phyloP scores from a whole-genome alignment of 2,797 vertebrate genomes.

The Gymnocypris eckloni region DNA sequence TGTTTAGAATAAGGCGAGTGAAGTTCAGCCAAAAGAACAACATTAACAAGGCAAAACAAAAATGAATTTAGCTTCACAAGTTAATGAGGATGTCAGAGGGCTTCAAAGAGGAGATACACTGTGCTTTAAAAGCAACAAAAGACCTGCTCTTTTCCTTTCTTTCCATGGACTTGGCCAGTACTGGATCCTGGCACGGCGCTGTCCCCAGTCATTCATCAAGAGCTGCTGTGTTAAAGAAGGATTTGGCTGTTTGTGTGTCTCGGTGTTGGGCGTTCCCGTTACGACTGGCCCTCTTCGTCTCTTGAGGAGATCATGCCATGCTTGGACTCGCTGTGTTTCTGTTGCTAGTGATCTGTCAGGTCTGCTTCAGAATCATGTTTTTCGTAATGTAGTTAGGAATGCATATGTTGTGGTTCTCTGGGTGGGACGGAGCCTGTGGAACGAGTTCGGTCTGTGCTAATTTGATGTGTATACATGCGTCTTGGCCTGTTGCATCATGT shows the following conservation, averaged over 20 bases:
- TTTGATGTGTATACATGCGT: neutral
- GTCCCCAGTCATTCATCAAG: constrained; percentile 68
- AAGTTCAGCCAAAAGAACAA: constrained; percentile 43
- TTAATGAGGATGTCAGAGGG: constrained; percentile 50
- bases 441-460: neutral
- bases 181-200: constrained; percentile 65
- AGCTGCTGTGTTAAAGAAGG: constrained; percentile 70
- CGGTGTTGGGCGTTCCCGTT: constrained; percentile 71
- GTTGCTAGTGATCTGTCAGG: constrained; percentile 26
- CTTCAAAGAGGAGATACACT: constrained; percentile 48
- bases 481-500: neutral
- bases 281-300: constrained; percentile 70
- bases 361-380: neutral
- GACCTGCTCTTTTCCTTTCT: constrained; percentile 70
- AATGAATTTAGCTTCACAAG: constrained; percentile 28
- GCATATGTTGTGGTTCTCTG: neutral
- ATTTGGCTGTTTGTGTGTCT: constrained; percentile 70
- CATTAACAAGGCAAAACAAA: constrained; percentile 25
- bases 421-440: neutral
- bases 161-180: constrained; percentile 68
- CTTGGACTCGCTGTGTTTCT: constrained; percentile 65
- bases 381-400: neutral
- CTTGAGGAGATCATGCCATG: constrained; percentile 44
- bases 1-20: constrained; percentile 6
- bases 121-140: constrained; percentile 61